Evolutionary conservation across 2,113 vertebrate genomes (phyloP).

Genomic region (Prinia subflava): DNA sequence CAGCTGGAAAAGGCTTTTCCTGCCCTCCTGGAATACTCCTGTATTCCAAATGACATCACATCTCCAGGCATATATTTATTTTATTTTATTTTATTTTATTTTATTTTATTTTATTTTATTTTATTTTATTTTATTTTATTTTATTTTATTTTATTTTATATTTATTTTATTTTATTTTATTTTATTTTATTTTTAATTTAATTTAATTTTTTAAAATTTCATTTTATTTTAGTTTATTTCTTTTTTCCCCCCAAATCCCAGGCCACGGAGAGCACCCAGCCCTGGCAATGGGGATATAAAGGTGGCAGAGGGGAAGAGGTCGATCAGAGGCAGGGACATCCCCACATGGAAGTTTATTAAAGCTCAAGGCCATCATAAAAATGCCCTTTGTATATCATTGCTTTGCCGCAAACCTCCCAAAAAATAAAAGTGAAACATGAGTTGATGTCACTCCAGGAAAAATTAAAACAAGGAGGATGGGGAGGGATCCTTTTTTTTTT

Average conservation of each 20-base stretch:
- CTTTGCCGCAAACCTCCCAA: background rate
- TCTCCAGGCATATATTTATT: background rate
- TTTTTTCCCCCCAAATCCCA: background rate
- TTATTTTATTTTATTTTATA: background rate
- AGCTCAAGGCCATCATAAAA: background rate
- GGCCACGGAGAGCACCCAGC: fast-evolving
- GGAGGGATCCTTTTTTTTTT: slow-evolving; percentile 34
- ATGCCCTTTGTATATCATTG: background rate
- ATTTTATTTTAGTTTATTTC: background rate
- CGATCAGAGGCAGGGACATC: fast-evolving
- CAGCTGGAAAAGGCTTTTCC: background rate
- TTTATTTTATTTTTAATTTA: background rate
- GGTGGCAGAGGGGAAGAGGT: background rate
- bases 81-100: background rate
- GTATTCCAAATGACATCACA: fast-evolving
- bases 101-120: background rate
- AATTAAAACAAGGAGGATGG: background rate
- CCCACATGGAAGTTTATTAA: fast-evolving
- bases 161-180: background rate
- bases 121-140: background rate
- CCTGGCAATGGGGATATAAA: background rate
- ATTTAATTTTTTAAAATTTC: no score
- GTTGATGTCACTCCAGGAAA: background rate
- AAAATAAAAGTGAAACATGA: background rate
- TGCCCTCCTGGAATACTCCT: background rate